Evolutionary conservation across 2,888 invertebrate species (phyloP).

Genomic region (Papilio gigon): DNA sequence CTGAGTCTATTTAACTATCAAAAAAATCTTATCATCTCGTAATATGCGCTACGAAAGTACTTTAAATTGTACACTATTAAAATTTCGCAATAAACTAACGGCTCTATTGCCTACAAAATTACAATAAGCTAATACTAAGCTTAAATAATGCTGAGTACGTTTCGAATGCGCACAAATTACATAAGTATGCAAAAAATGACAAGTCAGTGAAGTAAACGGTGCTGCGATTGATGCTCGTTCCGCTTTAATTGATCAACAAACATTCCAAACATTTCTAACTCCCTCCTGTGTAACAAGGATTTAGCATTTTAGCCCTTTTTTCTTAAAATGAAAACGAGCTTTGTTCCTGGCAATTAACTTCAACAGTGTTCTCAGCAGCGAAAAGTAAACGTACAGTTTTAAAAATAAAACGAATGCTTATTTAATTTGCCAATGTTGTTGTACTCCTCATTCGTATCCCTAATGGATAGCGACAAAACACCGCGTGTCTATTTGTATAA

Average conservation of each 20-base stretch:
- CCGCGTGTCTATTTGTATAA: neutral
- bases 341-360: slow-evolving; percentile 19
- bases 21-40: no score
- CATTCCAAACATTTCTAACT: neutral
- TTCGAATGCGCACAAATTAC: neutral
- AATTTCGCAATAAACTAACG: no score
- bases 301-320: neutral
- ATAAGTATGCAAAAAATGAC: neutral
- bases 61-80: no score
- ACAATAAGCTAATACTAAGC: neutral
- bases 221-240: neutral
- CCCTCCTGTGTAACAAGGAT: slow-evolving; percentile 1
- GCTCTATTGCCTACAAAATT: no score
- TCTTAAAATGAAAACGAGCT: slow-evolving; percentile 6
- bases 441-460: neutral
- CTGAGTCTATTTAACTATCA: no score
- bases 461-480: slow-evolving; percentile 3
- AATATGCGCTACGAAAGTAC: no score
- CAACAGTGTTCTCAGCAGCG: neutral
- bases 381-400: slow-evolving; percentile 4
- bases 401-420: slow-evolving; percentile 20
- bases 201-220: neutral
- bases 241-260: neutral
- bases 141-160: slow-evolving; percentile 4
- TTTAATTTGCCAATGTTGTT: slow-evolving; percentile 17